Percentiles rank a stretch among this genome's conserved stretches.
These are phyloP conservation scores for Oreochromis grahami DNA, from an alignment of 2,797 vertebrate genomes.

Conservation along the genomic window DNA sequence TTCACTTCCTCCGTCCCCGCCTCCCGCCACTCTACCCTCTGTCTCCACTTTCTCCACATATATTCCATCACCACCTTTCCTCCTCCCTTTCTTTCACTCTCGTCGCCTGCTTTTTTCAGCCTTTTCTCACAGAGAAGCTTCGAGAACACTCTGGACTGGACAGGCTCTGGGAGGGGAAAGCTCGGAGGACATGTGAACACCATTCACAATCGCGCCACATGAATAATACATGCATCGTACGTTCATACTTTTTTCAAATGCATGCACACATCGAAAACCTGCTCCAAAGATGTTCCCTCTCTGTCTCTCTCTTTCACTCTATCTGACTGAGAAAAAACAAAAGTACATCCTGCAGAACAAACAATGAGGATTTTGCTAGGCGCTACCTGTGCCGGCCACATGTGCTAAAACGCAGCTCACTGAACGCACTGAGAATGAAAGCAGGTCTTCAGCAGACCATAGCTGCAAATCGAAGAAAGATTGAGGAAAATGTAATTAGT, in stretches of 20 bases:
- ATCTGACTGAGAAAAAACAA: conserved; percentile 16
- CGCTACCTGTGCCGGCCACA: not conserved
- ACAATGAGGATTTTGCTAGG: not conserved
- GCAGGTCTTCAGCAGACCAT: not conserved
- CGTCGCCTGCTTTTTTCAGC: not conserved
- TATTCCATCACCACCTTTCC: conserved; percentile 26
- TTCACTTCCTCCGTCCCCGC: not conserved
- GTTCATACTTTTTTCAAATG: conserved; percentile 31
- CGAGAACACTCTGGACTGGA: conserved; percentile 47
- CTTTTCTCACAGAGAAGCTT: conserved; percentile 51
- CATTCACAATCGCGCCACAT: conserved; percentile 53
- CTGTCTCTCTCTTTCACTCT: not conserved
- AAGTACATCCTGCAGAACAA: not conserved
- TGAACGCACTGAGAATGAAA: not conserved
- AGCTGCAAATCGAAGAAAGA: conserved; percentile 23
- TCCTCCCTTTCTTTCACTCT: not conserved
- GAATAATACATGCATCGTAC: conserved; percentile 47
- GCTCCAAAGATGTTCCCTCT: not conserved
- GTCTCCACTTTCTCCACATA: not conserved
- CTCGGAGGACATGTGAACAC: conserved; percentile 48
- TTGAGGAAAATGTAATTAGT: conserved; percentile 1
- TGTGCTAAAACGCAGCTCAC: not conserved
- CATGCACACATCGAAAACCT: not conserved
- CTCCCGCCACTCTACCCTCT: not conserved
- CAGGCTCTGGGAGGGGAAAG: conserved; percentile 20